phyloP scores from a whole-genome alignment of 2,113 vertebrate genomes.

The Rousettus leschenaultii region DNA sequence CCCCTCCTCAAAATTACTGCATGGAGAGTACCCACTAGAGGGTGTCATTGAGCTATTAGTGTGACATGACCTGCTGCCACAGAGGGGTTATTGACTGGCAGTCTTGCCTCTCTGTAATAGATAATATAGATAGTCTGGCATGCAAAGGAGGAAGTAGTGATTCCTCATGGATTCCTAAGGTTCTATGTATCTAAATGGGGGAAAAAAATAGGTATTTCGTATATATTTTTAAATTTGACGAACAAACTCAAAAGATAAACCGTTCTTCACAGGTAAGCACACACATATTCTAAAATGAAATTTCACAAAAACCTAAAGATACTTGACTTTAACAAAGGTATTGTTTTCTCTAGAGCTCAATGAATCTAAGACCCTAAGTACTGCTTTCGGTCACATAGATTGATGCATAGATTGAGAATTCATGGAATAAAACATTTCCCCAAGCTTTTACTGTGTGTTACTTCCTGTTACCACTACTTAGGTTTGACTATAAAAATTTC shows the following conservation, averaged over 20 bases:
- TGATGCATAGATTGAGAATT: neutral
- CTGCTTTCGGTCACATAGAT: neutral
- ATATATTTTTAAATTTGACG: neutral
- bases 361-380: neutral
- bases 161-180: neutral
- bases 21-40: conserved; percentile 50
- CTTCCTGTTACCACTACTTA: neutral
- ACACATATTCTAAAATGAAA: neutral
- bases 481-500: neutral
- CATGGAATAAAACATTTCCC: neutral
- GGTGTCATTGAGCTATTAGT: conserved; percentile 28
- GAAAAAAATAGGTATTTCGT: neutral
- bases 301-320: neutral
- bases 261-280: neutral
- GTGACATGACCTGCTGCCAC: neutral
- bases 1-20: neutral
- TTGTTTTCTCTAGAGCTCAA: neutral
- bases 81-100: neutral
- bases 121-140: neutral
- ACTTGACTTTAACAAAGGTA: neutral
- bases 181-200: neutral
- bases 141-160: neutral
- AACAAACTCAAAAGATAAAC: neutral
- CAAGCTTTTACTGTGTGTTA: neutral
- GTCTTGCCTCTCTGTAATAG: neutral